Percentiles rank a stretch among this genome's conserved stretches.
phyloP scores from a whole-genome alignment of 2,113 vertebrate species.

The Sinocyclocheilus anophthalmus region DNA sequence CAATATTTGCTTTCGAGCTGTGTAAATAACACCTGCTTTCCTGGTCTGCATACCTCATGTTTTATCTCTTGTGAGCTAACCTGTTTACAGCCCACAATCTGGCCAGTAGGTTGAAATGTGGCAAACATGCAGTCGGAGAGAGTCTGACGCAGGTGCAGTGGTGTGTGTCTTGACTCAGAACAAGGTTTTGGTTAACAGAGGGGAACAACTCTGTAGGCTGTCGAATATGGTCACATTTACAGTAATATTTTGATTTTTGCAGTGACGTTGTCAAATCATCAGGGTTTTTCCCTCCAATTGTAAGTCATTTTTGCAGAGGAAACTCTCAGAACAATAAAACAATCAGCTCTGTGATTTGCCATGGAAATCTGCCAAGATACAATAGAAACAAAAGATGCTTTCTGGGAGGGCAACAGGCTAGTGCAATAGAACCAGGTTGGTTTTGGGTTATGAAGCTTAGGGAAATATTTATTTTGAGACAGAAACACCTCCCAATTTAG shows the following conservation, averaged over 20 bases:
- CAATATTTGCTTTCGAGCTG: constrained; percentile 55
- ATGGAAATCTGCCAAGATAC: constrained; percentile 27
- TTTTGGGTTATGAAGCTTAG: constrained; percentile 11
- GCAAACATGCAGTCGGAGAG: constrained; percentile 14
- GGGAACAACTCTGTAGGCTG: constrained; percentile 7
- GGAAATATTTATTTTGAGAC: constrained; percentile 34
- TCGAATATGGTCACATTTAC: constrained; percentile 11
- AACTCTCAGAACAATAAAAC: constrained; percentile 26
- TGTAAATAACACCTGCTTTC: constrained; percentile 57
- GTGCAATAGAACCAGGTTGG: neutral
- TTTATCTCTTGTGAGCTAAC: constrained; percentile 59
- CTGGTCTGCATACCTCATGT: constrained; percentile 57
- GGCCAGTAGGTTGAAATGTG: constrained; percentile 17
- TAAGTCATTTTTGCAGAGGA: constrained; percentile 28
- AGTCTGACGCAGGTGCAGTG: neutral
- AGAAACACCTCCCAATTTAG: neutral
- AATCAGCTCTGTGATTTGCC: constrained; percentile 15
- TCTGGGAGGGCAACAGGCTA: constrained; percentile 13
- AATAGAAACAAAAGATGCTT: constrained; percentile 27
- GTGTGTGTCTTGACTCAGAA: constrained; percentile 10
- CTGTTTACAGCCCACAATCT: constrained; percentile 29
- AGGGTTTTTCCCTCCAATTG: constrained; percentile 13
- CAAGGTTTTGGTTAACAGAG: constrained; percentile 12
- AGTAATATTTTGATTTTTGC: neutral
- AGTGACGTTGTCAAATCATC: neutral